Evolutionary conservation across 1,140 invertebrate species (phyloP), one percentile per base, ranked within the genome.

Genomic region (Stegodyphus dumicola): DNA sequence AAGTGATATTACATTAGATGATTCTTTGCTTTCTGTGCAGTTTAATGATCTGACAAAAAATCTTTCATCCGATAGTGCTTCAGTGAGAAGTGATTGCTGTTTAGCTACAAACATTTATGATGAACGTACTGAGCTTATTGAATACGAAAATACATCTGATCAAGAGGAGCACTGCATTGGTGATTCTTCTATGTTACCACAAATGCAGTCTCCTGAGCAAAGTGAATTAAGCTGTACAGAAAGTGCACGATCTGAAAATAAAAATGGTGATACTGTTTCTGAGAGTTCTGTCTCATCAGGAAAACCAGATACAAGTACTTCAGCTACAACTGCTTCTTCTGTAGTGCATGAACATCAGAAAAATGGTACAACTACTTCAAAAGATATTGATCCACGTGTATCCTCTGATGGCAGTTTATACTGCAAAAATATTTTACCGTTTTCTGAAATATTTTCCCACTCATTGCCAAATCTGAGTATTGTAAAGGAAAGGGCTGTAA

Each of bases 181-280:
- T 33, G 3, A 33, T 9, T 60, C 56, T 60, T 60, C 15, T 9
- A 5, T 9, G 56, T 11, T 60, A 60, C 9, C 9, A 15, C 65
- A 7, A 67, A 67, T 67, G 65, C 53, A 71, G 6, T 81, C 78
- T 4, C 78, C 78, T 11, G 67, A 60, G 51, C 53, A 56, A 73
- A 81, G 78, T 81, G 78, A 81, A 51, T 10, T 60, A 17, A 81
- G 78, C 51, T 56, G 69, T 17, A 81, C 78, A 11, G 78, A 81
- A 73, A 81, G 78, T 64, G 11, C 48, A 48, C 7, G 18, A 13
- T 49, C 7, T 51, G 70, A 73, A 48, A 73, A 52, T 9, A 69
- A 69, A 60, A 33, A 33, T 33, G 33, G 33, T 33, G 33, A 33
- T 33, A 10, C 15, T 60, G 56, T 60, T 60, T 60, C 9, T 15